Evolutionary conservation across 2,113 vertebrate species (phyloP).

Genomic region (Callionymus lyra): DNA sequence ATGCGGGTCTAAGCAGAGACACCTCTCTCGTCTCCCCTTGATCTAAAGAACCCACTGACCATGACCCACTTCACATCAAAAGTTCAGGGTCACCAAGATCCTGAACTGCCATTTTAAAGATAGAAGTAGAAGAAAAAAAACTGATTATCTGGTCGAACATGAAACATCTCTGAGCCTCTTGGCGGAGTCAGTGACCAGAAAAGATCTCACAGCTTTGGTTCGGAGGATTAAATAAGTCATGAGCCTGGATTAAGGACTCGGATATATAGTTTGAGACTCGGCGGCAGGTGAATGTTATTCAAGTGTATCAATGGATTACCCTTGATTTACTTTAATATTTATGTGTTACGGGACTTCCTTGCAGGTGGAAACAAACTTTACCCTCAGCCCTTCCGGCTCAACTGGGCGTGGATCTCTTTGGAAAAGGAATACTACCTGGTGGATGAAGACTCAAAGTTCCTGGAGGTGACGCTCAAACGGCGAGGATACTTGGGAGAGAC

Average conservation of each 20-base stretch:
- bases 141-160: slow-evolving; percentile 19
- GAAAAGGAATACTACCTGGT: slow-evolving; percentile 73
- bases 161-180: slow-evolving; percentile 22
- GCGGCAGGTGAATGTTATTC: slow-evolving; percentile 12
- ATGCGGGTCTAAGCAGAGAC: slow-evolving; percentile 32
- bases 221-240: slow-evolving; percentile 56
- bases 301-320: too few species aligned
- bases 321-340: too few species aligned
- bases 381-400: slow-evolving; percentile 71
- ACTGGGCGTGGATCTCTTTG: slow-evolving; percentile 84
- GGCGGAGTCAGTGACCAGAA: slow-evolving; percentile 24
- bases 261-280: slow-evolving; percentile 17
- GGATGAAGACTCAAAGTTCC: slow-evolving; percentile 73
- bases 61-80: slow-evolving; percentile 36
- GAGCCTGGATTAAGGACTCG: slow-evolving; percentile 39
- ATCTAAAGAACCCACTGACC: slow-evolving; percentile 22
- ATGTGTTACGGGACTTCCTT: too few species aligned
- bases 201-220: slow-evolving; percentile 26
- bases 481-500: slow-evolving; percentile 76
- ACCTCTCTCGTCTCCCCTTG: slow-evolving; percentile 14
- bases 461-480: slow-evolving; percentile 71
- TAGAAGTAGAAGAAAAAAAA: slow-evolving; percentile 8
- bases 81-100: slow-evolving; percentile 38
- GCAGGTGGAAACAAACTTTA: slow-evolving; percentile 73
- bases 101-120: slow-evolving; percentile 1